Evolutionary conservation across 2,888 invertebrate species (phyloP).

Genomic region (Apamea crenata): DNA sequence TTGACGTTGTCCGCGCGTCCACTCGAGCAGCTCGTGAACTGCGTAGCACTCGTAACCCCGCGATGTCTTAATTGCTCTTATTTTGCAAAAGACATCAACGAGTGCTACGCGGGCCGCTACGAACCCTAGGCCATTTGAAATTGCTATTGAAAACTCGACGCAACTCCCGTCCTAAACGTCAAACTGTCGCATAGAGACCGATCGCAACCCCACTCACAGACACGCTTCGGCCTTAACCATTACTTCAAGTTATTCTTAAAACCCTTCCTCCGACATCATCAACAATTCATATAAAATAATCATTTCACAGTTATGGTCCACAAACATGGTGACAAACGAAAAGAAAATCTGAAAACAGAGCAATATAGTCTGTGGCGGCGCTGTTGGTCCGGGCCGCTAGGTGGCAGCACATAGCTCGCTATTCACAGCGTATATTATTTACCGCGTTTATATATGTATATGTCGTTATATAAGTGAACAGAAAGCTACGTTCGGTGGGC

Average conservation of each 20-base stretch:
- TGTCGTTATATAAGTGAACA: slow-evolving; percentile 90
- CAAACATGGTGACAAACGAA: slow-evolving; percentile 76
- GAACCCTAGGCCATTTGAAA: slow-evolving; percentile 66
- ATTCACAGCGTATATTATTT: slow-evolving; percentile 89
- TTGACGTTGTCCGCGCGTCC: slow-evolving; percentile 18
- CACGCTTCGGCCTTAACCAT: slow-evolving; percentile 20
- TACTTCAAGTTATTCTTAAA: slow-evolving; percentile 26
- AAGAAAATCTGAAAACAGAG: slow-evolving; percentile 83
- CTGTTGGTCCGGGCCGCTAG: slow-evolving; percentile 84
- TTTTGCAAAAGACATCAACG: slow-evolving; percentile 78
- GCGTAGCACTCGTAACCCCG: slow-evolving; percentile 58
- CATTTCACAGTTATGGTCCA: slow-evolving; percentile 72
- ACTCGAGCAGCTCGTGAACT: slow-evolving; percentile 41
- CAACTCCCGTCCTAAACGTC: slow-evolving; percentile 54
- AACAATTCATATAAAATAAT: slow-evolving; percentile 61
- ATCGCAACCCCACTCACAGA: slow-evolving; percentile 18
- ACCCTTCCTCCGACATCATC: slow-evolving; percentile 40
- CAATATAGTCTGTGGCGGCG: slow-evolving; percentile 78
- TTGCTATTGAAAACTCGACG: slow-evolving; percentile 61
- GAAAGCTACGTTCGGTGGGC: slow-evolving; percentile 86
- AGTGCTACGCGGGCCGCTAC: slow-evolving; percentile 68
- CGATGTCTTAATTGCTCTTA: slow-evolving; percentile 60
- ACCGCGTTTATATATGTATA: slow-evolving; percentile 86
- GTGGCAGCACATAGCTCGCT: slow-evolving; percentile 89
- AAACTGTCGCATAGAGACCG: slow-evolving; percentile 44